Evolutionary conservation across 1,140 invertebrate genomes (phyloP).

Genomic region (Brachionus paranguensis): DNA sequence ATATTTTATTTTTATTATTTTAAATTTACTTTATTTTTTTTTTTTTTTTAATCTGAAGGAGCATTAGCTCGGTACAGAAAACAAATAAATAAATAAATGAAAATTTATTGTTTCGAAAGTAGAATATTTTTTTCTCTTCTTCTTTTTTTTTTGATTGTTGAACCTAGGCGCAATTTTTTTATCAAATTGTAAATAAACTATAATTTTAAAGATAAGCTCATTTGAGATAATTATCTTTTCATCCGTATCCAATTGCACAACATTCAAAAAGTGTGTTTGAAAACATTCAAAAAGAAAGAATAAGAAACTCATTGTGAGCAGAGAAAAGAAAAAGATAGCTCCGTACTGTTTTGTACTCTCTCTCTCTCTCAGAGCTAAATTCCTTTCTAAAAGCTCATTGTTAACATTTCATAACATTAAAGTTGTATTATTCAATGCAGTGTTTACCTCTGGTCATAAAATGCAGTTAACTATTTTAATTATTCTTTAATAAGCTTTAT

Average conservation of each 20-base stretch:
- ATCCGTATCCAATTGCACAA: slow-evolving; percentile 22
- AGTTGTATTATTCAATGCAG: too few relatives aligned
- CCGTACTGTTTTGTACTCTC: not conserved
- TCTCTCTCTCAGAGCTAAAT: not conserved
- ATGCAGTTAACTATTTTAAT: slow-evolving; percentile 13
- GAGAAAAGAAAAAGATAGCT: not conserved
- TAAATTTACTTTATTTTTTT: too few relatives aligned
- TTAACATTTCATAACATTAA: not conserved
- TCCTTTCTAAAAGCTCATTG: not conserved
- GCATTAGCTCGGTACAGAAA: too few relatives aligned
- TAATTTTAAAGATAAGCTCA: not conserved
- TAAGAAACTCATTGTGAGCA: not conserved
- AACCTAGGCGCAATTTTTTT: not conserved
- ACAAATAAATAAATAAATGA: too few relatives aligned
- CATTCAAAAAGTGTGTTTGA: not conserved
- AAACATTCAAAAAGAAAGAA: not conserved
- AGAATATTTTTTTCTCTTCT: not conserved
- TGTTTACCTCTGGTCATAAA: slow-evolving; percentile 3
- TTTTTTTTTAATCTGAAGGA: too few relatives aligned
- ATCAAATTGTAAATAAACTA: not conserved
- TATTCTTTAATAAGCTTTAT: not conserved
- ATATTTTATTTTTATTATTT: too few relatives aligned
- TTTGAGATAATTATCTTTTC: slow-evolving; percentile 17
- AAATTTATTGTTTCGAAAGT: not conserved
- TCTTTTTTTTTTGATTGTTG: not conserved